phyloP scores from a whole-genome alignment of 92 coral and sea anemone species.

The Galaxea fascicularis region DNA sequence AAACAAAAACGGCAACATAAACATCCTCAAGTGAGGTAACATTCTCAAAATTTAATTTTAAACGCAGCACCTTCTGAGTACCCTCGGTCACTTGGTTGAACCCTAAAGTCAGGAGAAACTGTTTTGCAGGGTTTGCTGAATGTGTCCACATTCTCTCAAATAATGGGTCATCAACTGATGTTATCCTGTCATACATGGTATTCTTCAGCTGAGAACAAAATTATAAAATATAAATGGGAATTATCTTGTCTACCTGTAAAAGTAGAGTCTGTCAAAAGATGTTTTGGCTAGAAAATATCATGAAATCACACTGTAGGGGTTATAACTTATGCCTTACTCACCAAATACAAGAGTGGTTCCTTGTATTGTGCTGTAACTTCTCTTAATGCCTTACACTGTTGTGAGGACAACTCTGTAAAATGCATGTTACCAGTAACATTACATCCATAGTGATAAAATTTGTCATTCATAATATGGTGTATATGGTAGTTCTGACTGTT shows the following conservation, averaged over 20 bases:
- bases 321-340: constrained; percentile 35
- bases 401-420: constrained; percentile 68
- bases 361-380: constrained; percentile 66
- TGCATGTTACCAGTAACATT: background rate
- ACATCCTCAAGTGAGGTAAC: constrained; percentile 71
- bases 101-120: constrained; percentile 78
- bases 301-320: no score
- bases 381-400: constrained; percentile 77
- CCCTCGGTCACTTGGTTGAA: constrained; percentile 63
- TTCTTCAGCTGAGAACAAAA: constrained; percentile 68
- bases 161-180: constrained; percentile 73
- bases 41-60: constrained; percentile 58
- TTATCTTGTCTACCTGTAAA: background rate
- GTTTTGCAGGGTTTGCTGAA: constrained; percentile 79
- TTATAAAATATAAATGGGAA: background rate
- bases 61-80: constrained; percentile 52
- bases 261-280: background rate
- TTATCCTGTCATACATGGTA: constrained; percentile 69
- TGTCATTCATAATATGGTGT: background rate
- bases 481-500: background rate
- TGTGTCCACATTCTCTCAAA: constrained; percentile 79
- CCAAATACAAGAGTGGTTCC: constrained; percentile 84
- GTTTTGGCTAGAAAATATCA: background rate
- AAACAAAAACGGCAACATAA: constrained; percentile 81
- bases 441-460: background rate